phyloP scores from a whole-genome alignment of 2,113 vertebrate species.

The Chroicocephalus ridibundus region DNA sequence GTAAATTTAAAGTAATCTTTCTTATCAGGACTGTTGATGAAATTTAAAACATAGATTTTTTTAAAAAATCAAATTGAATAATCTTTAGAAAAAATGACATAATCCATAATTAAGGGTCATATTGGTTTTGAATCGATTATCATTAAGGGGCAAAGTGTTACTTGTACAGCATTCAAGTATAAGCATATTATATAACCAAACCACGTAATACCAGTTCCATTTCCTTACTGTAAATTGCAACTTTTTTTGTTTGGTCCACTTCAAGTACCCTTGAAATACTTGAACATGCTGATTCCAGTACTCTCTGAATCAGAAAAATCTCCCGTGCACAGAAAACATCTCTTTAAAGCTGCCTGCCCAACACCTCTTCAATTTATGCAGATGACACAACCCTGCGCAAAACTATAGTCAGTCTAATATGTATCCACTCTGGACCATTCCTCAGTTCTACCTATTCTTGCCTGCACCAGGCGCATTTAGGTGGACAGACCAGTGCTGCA shows the following conservation, averaged over 20 bases:
- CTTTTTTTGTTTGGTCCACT: background rate
- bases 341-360: background rate
- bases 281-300: background rate
- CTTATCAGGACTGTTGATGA: background rate
- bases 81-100: background rate
- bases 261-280: background rate
- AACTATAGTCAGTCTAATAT: background rate
- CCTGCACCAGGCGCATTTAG: background rate
- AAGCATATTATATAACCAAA: background rate
- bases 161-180: background rate
- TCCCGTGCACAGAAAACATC: background rate
- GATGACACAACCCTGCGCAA: background rate
- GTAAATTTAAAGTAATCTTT: background rate
- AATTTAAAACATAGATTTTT: background rate
- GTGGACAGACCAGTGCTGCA: background rate
- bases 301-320: background rate
- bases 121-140: background rate
- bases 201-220: background rate
- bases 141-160: background rate
- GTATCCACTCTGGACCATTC: background rate
- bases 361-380: background rate
- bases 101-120: background rate
- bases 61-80: background rate
- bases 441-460: background rate
- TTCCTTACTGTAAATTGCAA: background rate